Conservation (phyloP, 2,797 vertebrate species). For the Kryptolebias ocellatus region DNA sequence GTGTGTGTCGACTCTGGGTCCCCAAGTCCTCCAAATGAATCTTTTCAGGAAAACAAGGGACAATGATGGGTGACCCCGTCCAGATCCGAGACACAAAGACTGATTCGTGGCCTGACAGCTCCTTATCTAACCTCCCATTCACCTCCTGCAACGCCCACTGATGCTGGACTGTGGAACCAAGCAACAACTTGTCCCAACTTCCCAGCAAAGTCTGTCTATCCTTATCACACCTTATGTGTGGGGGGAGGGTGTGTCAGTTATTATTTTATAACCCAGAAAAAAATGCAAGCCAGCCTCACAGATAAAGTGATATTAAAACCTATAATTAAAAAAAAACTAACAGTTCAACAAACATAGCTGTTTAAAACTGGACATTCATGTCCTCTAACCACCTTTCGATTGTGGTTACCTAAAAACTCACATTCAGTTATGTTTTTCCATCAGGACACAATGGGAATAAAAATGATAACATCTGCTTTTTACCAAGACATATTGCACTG, state of each 20-base stretch:
- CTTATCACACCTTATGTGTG: slow-evolving; percentile 16
- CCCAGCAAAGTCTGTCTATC: slow-evolving; percentile 2
- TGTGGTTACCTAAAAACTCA: too few relatives aligned
- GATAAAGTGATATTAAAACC: slow-evolving; percentile 23
- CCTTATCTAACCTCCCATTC: slow-evolving; percentile 59
- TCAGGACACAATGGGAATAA: too few relatives aligned
- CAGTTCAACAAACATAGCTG: too few relatives aligned
- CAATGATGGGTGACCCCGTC: slow-evolving; percentile 9
- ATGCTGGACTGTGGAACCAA: slow-evolving; percentile 34
- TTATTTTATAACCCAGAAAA: slow-evolving; percentile 41
- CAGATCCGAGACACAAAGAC: slow-evolving; percentile 10
- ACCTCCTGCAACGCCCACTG: slow-evolving; percentile 31
- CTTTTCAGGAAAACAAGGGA: slow-evolving; percentile 52
- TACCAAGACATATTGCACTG: too few relatives aligned
- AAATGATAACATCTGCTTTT: too few relatives aligned
- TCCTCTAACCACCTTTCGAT: too few relatives aligned
- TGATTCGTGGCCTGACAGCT: neutral
- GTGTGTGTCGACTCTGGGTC: slow-evolving; percentile 9
- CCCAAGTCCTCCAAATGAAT: slow-evolving; percentile 36
- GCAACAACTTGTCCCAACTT: neutral
- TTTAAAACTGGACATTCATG: neutral
- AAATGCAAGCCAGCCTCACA: neutral
- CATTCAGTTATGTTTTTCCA: too few relatives aligned
- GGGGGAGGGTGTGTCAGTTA: slow-evolving; percentile 1
- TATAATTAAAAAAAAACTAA: neutral